Conservation (phyloP, 2,113 vertebrate species). For the Ancistrus triradiatus region DNA sequence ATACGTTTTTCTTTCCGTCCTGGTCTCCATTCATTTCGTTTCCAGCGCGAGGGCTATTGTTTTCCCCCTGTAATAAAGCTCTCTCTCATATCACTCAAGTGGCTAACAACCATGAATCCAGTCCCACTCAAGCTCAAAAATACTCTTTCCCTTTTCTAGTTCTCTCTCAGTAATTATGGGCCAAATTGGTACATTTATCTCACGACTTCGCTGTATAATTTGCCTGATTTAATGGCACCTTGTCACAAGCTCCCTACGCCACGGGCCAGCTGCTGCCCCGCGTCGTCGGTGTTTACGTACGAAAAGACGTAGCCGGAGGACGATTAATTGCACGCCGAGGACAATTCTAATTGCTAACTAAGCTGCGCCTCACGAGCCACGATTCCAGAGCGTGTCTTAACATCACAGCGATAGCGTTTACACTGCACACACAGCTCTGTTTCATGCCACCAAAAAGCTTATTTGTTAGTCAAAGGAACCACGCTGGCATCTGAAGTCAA, state of each 20-base stretch:
- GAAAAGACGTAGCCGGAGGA: not conserved
- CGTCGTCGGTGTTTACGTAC: not conserved
- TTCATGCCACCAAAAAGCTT: conserved; percentile 5
- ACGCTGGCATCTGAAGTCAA: conserved; percentile 39
- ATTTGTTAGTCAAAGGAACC: conserved; percentile 46
- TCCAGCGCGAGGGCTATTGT: too few species aligned
- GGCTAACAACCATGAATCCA: conserved; percentile 59
- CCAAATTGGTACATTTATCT: conserved; percentile 61
- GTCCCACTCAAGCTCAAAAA: conserved; percentile 52
- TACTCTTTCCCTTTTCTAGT: conserved; percentile 47
- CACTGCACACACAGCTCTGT: conserved; percentile 11
- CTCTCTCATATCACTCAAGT: conserved; percentile 50
- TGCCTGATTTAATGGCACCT: conserved; percentile 25
- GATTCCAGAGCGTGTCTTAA: conserved; percentile 9
- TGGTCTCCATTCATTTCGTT: too few species aligned
- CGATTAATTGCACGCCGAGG: conserved; percentile 10
- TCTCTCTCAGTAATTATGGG: conserved; percentile 51
- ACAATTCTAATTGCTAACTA: not conserved
- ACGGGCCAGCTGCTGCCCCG: conserved; percentile 1
- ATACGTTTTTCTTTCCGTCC: too few species aligned
- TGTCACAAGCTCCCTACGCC: not conserved
- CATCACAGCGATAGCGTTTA: not conserved
- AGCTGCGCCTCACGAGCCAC: not conserved
- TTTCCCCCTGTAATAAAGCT: not conserved
- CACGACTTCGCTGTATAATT: too few species aligned